These are phyloP conservation scores for Prostheceraeus crozeri DNA, from an alignment of 2,888 invertebrate species.

Conservation along the genomic window DNA sequence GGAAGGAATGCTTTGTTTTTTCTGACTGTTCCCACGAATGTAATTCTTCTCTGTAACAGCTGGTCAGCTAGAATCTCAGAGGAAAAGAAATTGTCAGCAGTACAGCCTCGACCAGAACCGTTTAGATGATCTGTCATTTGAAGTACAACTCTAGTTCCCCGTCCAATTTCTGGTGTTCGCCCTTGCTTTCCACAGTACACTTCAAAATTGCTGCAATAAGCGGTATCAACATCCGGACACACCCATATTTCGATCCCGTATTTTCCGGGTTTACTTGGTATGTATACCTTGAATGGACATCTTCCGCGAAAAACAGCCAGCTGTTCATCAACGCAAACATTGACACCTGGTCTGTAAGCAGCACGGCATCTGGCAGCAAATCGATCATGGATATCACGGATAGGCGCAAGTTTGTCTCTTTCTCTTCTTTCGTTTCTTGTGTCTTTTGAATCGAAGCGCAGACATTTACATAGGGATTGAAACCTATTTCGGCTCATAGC, in stretches of 20 bases:
- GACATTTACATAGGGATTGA: no score
- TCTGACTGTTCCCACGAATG: not conserved
- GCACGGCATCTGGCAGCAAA: not conserved
- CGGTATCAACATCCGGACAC: constrained; percentile 3
- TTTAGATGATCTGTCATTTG: not conserved
- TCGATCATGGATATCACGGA: not conserved
- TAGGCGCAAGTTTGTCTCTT: constrained; percentile 3
- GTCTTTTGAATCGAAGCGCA: not conserved
- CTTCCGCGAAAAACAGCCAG: not conserved
- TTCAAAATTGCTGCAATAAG: not conserved
- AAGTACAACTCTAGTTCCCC: not conserved
- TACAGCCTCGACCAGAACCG: not conserved
- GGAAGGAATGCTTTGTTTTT: constrained; percentile 4
- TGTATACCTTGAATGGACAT: constrained; percentile 4
- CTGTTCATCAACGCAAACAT: not conserved
- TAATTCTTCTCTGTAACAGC: not conserved
- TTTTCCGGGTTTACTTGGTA: no score
- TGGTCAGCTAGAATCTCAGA: not conserved
- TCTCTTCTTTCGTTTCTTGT: not conserved
- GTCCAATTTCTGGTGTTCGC: not conserved
- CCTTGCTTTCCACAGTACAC: not conserved
- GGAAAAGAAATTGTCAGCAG: not conserved
- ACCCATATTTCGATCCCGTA: constrained; percentile 8
- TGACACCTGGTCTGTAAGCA: not conserved
- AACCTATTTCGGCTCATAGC: no score